phyloP scores from a whole-genome alignment of 2,113 vertebrate species.

The Odontesthes bonariensis region DNA sequence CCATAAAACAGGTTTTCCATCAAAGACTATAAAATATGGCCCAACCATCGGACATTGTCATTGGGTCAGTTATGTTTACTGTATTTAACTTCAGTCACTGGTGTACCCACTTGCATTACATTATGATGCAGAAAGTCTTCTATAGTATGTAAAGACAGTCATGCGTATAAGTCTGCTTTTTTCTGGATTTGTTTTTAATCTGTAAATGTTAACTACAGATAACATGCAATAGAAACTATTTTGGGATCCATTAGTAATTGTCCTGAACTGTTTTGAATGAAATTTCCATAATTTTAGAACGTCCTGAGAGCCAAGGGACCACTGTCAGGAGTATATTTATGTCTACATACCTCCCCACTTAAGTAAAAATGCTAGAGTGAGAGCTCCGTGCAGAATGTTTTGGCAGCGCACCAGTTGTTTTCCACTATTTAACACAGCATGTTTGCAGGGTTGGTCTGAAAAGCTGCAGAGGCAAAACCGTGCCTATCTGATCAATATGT shows the following conservation, averaged over 20 bases:
- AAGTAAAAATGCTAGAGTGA: too few species aligned
- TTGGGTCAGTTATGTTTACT: constrained; percentile 13
- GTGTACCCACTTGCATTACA: neutral
- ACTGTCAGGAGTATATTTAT: neutral
- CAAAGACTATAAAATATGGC: constrained; percentile 12
- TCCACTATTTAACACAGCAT: too few species aligned
- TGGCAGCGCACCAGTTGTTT: too few species aligned
- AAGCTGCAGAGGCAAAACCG: too few species aligned
- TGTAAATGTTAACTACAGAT: too few species aligned
- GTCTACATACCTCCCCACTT: neutral
- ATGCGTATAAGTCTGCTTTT: neutral
- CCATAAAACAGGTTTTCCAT: constrained; percentile 54
- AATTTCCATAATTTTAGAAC: neutral
- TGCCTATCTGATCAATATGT: too few species aligned
- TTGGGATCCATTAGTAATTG: too few species aligned
- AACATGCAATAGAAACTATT: too few species aligned
- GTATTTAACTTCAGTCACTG: constrained; percentile 10
- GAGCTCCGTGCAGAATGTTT: too few species aligned
- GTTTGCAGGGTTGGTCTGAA: too few species aligned
- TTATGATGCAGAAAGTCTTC: neutral
- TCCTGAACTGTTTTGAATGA: neutral
- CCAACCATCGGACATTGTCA: constrained; percentile 16
- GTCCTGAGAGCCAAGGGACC: neutral
- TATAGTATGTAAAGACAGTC: neutral
- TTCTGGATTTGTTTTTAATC: neutral